These are phyloP conservation scores for Parthenolecanium corni DNA, from an alignment of 2,888 invertebrate species.

Conservation along the genomic window DNA sequence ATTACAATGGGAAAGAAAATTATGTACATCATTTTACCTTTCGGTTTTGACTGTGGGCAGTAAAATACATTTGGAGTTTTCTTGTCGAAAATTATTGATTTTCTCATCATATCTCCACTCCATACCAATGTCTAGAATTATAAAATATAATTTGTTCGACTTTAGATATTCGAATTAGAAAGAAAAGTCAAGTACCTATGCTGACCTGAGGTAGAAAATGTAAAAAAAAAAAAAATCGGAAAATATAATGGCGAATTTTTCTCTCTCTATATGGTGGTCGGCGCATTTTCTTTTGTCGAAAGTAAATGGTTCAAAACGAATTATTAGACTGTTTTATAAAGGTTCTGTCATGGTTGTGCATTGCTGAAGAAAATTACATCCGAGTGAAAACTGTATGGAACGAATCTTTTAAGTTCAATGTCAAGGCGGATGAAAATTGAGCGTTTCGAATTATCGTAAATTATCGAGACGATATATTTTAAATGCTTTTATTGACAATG, in stretches of 20 bases:
- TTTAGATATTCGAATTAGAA: background rate
- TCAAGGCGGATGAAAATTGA: conserved; percentile 13
- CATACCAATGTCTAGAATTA: conserved; percentile 34
- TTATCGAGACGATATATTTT: background rate
- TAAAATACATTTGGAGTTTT: conserved; percentile 69
- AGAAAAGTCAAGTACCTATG: too few species aligned
- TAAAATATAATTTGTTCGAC: background rate
- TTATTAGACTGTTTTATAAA: too few species aligned
- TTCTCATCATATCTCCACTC: conserved; percentile 60
- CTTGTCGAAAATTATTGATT: conserved; percentile 66
- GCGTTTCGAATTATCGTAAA: conserved; percentile 12
- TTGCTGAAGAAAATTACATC: too few species aligned
- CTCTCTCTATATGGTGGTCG: too few species aligned
- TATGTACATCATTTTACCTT: conserved; percentile 37
- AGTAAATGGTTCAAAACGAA: too few species aligned
- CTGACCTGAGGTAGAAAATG: too few species aligned
- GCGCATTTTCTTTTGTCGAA: too few species aligned
- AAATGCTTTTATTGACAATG: too few species aligned
- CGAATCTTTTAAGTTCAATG: conserved; percentile 5
- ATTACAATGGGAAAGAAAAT: background rate
- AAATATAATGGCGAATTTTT: too few species aligned
- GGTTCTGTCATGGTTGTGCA: too few species aligned
- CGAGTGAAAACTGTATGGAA: background rate
- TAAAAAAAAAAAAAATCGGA: too few species aligned
- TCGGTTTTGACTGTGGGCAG: conserved; percentile 65